These are phyloP conservation scores for Drosophila chauvacae DNA, from an alignment of 1,140 invertebrate genomes.

Conservation along the genomic window DNA sequence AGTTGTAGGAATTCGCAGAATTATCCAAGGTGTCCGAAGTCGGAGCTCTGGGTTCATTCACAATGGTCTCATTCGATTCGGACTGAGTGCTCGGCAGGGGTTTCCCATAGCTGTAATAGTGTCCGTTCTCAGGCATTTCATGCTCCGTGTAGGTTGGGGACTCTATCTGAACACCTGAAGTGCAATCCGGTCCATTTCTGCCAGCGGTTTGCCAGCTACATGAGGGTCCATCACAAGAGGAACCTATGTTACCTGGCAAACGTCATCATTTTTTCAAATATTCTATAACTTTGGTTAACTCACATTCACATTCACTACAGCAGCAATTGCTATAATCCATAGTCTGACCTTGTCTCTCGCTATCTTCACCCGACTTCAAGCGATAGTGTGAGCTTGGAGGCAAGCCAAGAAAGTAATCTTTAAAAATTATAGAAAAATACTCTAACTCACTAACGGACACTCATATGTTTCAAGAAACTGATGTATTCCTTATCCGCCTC, in stretches of 20 bases:
- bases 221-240: neutral
- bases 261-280: neutral
- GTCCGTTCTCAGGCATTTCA: neutral
- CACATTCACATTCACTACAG: conserved; percentile 23
- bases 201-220: conserved; percentile 10
- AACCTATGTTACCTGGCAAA: neutral
- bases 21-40: neutral
- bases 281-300: neutral
- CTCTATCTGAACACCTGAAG: neutral
- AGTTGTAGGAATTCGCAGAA: neutral
- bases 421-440: neutral
- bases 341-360: neutral
- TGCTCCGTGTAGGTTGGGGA: too few species aligned
- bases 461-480: conserved; percentile 8
- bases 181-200: neutral
- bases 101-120: conserved; percentile 8
- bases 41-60: conserved; percentile 3
- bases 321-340: conserved; percentile 23
- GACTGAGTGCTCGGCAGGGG: neutral
- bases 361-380: neutral
- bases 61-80: conserved; percentile 28
- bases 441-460: conserved; percentile 31
- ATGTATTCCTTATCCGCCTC: conserved; percentile 6
- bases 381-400: conserved; percentile 10
- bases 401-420: neutral